Conservation (phyloP, 2,888 invertebrate species). For the Lochmaea crataegi region DNA sequence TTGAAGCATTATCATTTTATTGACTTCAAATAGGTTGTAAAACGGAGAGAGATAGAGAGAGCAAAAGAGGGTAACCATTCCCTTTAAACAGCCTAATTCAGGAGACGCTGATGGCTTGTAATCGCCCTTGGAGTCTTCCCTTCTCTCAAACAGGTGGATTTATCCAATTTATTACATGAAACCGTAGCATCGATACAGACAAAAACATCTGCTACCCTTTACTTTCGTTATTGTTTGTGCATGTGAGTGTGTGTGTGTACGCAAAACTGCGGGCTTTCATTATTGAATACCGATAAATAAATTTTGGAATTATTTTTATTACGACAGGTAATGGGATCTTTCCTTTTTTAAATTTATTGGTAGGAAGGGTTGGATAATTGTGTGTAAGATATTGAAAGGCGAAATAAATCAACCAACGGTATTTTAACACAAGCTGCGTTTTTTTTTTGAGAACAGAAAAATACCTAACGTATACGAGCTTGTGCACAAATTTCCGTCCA, state of each 20-base stretch:
- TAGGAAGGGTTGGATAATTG: too few species aligned
- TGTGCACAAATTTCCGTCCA: too few species aligned
- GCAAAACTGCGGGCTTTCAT: slow-evolving; percentile 17
- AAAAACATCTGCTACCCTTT: slow-evolving; percentile 48
- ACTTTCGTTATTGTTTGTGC: slow-evolving; percentile 20
- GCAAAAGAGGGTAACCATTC: slow-evolving; percentile 63
- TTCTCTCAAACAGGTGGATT: slow-evolving; percentile 66
- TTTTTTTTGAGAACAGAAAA: too few species aligned
- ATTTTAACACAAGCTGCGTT: too few species aligned
- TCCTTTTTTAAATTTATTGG: too few species aligned
- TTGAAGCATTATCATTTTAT: slow-evolving; percentile 69
- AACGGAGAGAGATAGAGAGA: slow-evolving; percentile 65
- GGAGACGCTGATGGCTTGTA: slow-evolving; percentile 67
- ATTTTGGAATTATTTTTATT: too few species aligned
- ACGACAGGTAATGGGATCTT: too few species aligned
- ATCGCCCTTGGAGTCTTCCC: slow-evolving; percentile 62
- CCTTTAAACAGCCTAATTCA: slow-evolving; percentile 66
- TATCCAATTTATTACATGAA: slow-evolving; percentile 59
- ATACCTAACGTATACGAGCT: too few species aligned
- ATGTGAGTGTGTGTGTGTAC: not conserved
- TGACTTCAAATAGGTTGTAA: slow-evolving; percentile 70
- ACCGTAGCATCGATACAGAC: slow-evolving; percentile 41
- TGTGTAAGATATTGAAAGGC: too few species aligned
- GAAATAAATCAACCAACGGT: too few species aligned
- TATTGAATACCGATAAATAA: slow-evolving; percentile 17